phyloP scores from a whole-genome alignment of 2,888 invertebrate genomes.

The Agapostemon virescens region DNA sequence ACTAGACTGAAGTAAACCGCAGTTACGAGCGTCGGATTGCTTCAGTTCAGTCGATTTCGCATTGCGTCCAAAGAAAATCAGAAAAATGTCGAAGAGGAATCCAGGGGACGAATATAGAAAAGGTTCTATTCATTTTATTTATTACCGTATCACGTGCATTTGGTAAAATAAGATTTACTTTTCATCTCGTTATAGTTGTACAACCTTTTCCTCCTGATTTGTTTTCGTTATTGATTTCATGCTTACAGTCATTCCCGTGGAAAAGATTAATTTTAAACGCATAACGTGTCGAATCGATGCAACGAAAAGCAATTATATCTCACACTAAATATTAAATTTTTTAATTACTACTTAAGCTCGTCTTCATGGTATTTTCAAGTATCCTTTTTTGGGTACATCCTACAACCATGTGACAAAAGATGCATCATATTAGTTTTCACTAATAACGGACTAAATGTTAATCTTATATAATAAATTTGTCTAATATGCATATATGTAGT shows the following conservation, averaged over 20 bases:
- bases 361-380: slow-evolving; percentile 40
- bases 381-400: slow-evolving; percentile 35
- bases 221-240: slow-evolving; percentile 68
- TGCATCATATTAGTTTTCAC: slow-evolving; percentile 25
- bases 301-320: neutral
- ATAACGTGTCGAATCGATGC: neutral
- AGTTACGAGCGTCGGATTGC: slow-evolving; percentile 67
- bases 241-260: slow-evolving; percentile 12
- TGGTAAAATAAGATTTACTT: slow-evolving; percentile 92
- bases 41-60: slow-evolving; percentile 58
- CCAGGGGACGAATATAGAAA: slow-evolving; percentile 76
- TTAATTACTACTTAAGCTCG: slow-evolving; percentile 22
- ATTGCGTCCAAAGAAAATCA: slow-evolving; percentile 56
- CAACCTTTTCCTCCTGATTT: slow-evolving; percentile 84
- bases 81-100: slow-evolving; percentile 74
- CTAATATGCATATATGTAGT: slow-evolving; percentile 20
- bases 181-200: slow-evolving; percentile 81
- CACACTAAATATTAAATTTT: neutral
- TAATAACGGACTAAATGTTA: slow-evolving; percentile 50
- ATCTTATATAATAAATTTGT: slow-evolving; percentile 52
- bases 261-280: slow-evolving; percentile 28
- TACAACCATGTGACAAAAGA: slow-evolving; percentile 53
- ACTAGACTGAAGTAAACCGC: slow-evolving; percentile 45
- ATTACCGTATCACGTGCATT: slow-evolving; percentile 91
- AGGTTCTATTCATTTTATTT: slow-evolving; percentile 76